Conservation (phyloP, 1,140 invertebrate species). For the Laupala kohalensis region DNA sequence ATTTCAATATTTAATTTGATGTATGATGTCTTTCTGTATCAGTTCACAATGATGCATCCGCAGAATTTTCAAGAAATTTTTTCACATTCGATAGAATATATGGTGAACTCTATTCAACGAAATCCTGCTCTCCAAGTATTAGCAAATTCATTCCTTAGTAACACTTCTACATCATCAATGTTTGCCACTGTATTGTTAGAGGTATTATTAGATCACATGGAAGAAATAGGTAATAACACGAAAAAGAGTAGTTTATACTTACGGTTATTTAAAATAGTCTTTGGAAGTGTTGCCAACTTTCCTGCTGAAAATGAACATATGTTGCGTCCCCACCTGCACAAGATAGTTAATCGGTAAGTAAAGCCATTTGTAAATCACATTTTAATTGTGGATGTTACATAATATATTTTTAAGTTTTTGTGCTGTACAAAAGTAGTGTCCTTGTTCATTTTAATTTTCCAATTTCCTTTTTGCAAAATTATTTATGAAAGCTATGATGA, state of each 20-base stretch:
- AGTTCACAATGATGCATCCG: conserved; percentile 92
- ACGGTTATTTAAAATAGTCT: conserved; percentile 90
- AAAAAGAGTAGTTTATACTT: conserved; percentile 91
- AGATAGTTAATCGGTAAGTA: conserved; percentile 73
- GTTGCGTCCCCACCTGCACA: conserved; percentile 88
- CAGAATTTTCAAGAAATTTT: conserved; percentile 95
- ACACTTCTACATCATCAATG: conserved; percentile 83
- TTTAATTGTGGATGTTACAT: too few species aligned
- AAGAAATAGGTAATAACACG: conserved; percentile 93
- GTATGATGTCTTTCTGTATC: conserved; percentile 30
- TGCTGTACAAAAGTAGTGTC: too few species aligned
- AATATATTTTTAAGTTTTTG: too few species aligned
- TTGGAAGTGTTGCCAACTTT: conserved; percentile 91
- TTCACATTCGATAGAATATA: conserved; percentile 83
- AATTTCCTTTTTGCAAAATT: too few species aligned
- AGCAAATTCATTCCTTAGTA: conserved; percentile 83
- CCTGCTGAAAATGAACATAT: conserved; percentile 95
- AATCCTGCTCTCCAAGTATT: conserved; percentile 89
- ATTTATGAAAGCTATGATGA: too few species aligned
- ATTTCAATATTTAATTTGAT: too few species aligned
- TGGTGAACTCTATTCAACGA: conserved; percentile 87
- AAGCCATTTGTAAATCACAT: too few species aligned
- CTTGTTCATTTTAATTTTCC: too few species aligned
- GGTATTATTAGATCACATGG: conserved; percentile 86
- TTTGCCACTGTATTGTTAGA: conserved; percentile 95